Percentiles rank a stretch among this genome's conserved stretches.
Conservation (phyloP, 2,797 vertebrate species). For the Meriones psammophilus region DNA sequence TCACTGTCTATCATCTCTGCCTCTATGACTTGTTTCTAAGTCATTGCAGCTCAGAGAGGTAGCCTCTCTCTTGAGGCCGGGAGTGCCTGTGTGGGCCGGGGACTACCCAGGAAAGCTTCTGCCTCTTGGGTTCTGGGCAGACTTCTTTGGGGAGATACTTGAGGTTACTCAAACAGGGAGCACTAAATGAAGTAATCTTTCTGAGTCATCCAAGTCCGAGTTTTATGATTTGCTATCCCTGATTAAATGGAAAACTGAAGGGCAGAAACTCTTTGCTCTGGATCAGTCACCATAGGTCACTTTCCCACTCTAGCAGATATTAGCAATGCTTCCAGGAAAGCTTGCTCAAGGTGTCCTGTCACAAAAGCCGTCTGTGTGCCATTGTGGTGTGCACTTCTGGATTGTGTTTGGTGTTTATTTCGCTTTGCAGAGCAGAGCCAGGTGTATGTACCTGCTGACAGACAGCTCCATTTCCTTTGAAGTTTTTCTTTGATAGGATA, state of each 20-base stretch:
- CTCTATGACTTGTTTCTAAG: background rate
- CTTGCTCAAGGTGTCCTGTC: background rate
- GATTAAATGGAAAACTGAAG: background rate
- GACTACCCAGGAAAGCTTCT: background rate
- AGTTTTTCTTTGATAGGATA: background rate
- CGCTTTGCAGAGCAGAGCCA: conserved; percentile 17
- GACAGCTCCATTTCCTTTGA: conserved; percentile 14
- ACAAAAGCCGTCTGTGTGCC: background rate
- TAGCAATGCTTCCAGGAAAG: background rate
- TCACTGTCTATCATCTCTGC: background rate
- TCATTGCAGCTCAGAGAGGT: background rate
- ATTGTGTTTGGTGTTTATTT: background rate
- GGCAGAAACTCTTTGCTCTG: background rate
- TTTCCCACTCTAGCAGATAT: background rate
- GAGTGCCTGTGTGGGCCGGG: background rate
- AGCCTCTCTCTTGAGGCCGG: background rate
- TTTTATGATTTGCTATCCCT: background rate
- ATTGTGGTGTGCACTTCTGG: background rate
- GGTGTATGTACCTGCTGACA: background rate
- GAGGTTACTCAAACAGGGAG: background rate
- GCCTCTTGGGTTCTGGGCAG: background rate
- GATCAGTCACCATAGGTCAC: background rate
- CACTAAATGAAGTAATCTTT: background rate
- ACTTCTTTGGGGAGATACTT: background rate
- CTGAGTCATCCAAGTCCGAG: background rate